Evolutionary conservation across 1,140 invertebrate genomes (phyloP), one percentile per base, ranked within the genome.

Genomic region (Coelopa frigida): DNA sequence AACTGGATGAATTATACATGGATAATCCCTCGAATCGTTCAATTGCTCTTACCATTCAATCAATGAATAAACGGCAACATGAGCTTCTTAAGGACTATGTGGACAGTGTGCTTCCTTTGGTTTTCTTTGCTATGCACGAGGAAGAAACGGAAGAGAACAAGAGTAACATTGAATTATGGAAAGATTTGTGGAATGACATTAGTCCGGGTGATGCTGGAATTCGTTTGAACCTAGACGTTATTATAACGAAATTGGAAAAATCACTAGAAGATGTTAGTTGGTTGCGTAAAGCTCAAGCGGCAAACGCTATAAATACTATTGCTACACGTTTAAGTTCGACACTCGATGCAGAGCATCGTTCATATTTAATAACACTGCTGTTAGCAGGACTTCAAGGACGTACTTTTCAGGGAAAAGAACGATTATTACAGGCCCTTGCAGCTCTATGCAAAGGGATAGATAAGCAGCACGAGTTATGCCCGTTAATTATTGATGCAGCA

Each of bases 111-210:
- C 74, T 94, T 53, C 89, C 91, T 7, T 72, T 94, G 18, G 80
- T 85, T 8, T 94, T 94, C 63, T 81, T 93, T 53, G 91, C 88
- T 14, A 93, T 90, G 84, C 90, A 94, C 61, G 82, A 80, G 15
- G 79, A 83, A 57, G 82, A 84, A 63, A 75, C 73, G 2, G 74
- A 78, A 41, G 79, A 77, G 49, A 78, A 78, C 23, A 75, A 80
- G 53, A 70, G 74, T 24, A 78, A 79, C 10, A 75, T 85, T 36
- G 81, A 85, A 54, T 70, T 85, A 18, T 95, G 89, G 85, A 82
- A 85, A 50, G 90, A 94, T 61, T 72, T 95, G 3, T 96, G 92
- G 92, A 78, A 77, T 21, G 91, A 94, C 57, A 79, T 89, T 17
- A 85, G 87, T 32, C 88, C 89, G 10, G 84, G 87, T 8, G 91